Conservation (phyloP, 2,797 vertebrate species). For the Pteropus rufus region DNA sequence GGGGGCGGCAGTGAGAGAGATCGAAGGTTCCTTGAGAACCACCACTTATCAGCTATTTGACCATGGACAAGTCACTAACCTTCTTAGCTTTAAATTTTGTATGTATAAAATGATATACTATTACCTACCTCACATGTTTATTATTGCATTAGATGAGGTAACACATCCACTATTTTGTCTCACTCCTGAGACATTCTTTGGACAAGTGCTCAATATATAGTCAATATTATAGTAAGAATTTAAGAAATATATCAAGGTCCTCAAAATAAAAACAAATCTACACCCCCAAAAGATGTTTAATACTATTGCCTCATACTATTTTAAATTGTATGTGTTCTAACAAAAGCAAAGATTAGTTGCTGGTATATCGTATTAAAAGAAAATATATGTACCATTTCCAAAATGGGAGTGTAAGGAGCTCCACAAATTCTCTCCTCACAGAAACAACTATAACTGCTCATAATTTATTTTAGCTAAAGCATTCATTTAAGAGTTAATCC, state of each 20-base stretch:
- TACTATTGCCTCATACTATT: background rate
- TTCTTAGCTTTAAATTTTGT: background rate
- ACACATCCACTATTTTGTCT: background rate
- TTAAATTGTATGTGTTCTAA: background rate
- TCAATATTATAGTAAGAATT: background rate
- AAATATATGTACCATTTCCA: background rate
- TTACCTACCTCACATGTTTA: background rate
- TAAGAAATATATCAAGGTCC: background rate
- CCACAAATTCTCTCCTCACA: background rate
- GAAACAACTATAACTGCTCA: background rate
- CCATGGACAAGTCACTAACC: too few species aligned
- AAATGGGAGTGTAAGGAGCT: background rate
- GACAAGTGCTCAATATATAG: background rate
- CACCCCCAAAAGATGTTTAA: background rate
- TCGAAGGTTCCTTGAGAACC: background rate
- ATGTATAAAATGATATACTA: background rate
- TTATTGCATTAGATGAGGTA: background rate
- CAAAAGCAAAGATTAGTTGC: background rate
- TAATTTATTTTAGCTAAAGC: background rate
- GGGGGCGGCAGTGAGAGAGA: rapidly evolving
- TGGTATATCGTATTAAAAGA: background rate
- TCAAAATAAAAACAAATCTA: background rate
- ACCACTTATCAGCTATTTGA: background rate
- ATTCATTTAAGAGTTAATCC: background rate
- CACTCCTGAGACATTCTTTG: background rate